These are phyloP conservation scores for Dorcus parallelipipedus DNA, from an alignment of 2,888 invertebrate genomes.

Conservation along the genomic window DNA sequence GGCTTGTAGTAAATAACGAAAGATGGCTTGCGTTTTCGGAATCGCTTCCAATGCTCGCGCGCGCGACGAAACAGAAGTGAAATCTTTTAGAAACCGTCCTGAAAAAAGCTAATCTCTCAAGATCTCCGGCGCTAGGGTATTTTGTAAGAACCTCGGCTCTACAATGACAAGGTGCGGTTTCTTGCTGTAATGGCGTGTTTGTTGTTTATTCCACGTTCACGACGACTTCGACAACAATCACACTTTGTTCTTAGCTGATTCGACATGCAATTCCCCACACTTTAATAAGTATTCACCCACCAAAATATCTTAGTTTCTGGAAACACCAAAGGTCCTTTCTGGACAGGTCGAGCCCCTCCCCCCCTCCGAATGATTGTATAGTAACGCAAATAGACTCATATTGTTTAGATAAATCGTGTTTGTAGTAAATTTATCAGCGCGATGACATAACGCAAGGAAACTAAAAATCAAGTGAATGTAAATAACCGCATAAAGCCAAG, in stretches of 20 bases:
- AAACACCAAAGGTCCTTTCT: no score
- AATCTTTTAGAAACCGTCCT: not conserved
- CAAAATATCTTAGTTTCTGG: no score
- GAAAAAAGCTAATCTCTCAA: constrained; percentile 5
- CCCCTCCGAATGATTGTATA: not conserved
- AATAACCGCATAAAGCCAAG: not conserved
- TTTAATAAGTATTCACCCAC: no score
- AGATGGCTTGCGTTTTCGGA: no score
- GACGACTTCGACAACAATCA: not conserved
- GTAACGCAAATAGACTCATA: not conserved
- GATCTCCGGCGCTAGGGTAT: constrained; percentile 5
- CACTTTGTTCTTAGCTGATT: not conserved
- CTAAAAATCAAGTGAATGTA: not conserved
- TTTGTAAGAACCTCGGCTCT: constrained; percentile 3
- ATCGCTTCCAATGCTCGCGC: no score
- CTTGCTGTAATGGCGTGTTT: not conserved
- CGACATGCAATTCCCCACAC: no score
- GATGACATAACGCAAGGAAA: not conserved
- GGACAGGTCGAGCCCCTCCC: not conserved
- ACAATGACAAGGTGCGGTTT: constrained; percentile 11
- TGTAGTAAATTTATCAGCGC: not conserved
- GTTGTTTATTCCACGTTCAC: not conserved
- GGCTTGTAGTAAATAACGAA: no score
- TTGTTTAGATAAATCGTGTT: not conserved
- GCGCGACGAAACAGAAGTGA: not conserved